A percentile compares a stretch with the other conserved stretches of the same genome.
Evolutionary conservation across 2,797 vertebrate genomes (phyloP).

Genomic region (Hemitrygon akajei): DNA sequence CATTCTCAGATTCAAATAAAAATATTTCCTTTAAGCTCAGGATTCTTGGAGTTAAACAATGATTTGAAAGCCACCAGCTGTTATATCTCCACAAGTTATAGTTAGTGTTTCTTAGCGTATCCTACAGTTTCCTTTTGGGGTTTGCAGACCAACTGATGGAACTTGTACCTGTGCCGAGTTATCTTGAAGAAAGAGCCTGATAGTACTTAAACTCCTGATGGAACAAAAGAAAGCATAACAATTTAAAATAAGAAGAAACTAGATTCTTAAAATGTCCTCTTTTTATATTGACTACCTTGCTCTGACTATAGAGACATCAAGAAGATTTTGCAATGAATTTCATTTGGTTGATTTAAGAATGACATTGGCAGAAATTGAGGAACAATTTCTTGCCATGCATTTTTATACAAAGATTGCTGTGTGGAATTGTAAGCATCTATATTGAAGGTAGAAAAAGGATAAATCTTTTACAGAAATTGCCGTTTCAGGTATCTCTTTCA

Average conservation of each 20-base stretch:
- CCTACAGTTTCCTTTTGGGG: neutral
- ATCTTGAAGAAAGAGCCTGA: neutral
- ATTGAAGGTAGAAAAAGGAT: neutral
- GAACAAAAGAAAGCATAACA: neutral
- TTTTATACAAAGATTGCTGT: neutral
- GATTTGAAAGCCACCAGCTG: neutral
- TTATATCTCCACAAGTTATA: neutral
- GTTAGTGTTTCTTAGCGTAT: neutral
- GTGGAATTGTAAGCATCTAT: neutral
- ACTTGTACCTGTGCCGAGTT: neutral
- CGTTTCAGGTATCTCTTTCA: neutral
- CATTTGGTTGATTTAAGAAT: neutral
- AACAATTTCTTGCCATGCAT: neutral
- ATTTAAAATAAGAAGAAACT: neutral
- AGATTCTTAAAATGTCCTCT: neutral
- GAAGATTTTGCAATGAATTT: neutral
- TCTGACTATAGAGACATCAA: neutral
- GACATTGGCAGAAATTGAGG: neutral
- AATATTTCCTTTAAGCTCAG: neutral
- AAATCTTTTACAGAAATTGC: neutral
- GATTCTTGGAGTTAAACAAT: neutral
- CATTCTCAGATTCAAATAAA: neutral
- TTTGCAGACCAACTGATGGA: neutral
- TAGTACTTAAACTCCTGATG: neutral
- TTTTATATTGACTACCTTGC: neutral